A percentile compares a stretch with the other conserved stretches of the same genome.
Conservation (phyloP, 1,140 invertebrate genomes). For the Mylabris phalerata region DNA sequence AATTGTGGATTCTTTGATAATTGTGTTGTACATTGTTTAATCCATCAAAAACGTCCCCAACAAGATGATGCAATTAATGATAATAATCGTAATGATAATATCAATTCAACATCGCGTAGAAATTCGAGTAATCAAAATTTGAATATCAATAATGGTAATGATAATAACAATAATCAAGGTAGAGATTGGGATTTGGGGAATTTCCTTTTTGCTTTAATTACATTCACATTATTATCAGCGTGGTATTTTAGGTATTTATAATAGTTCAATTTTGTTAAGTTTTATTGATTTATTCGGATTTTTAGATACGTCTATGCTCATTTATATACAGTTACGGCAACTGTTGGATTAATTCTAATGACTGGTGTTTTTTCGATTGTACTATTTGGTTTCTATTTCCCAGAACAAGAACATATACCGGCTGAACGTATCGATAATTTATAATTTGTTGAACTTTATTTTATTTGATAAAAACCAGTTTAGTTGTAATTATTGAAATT, state of each 20-base stretch:
- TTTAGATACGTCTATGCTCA: conserved; percentile 39
- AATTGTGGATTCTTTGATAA: conserved; percentile 76
- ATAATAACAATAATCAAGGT: conserved; percentile 33
- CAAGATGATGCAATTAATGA: not conserved
- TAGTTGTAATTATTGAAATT: no score
- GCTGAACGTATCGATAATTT: not conserved
- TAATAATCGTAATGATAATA: not conserved
- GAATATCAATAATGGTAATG: conserved; percentile 4
- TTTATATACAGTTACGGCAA: conserved; percentile 39
- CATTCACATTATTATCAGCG: conserved; percentile 33
- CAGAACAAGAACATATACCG: conserved; percentile 25
- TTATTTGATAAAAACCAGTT: no score
- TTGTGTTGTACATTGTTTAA: conserved; percentile 81
- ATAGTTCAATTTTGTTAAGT: no score
- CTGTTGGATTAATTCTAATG: conserved; percentile 36
- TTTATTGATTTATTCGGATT: no score
- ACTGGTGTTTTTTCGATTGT: conserved; percentile 38
- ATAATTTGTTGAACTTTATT: no score
- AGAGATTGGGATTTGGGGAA: conserved; percentile 41
- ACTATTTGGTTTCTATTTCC: conserved; percentile 36
- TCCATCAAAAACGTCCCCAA: conserved; percentile 52
- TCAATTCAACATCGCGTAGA: not conserved
- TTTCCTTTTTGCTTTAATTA: conserved; percentile 35
- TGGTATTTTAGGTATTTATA: conserved; percentile 40
- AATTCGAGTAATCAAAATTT: not conserved